Conservation (phyloP, 2,888 invertebrate genomes). For the Philaethria dido region DNA sequence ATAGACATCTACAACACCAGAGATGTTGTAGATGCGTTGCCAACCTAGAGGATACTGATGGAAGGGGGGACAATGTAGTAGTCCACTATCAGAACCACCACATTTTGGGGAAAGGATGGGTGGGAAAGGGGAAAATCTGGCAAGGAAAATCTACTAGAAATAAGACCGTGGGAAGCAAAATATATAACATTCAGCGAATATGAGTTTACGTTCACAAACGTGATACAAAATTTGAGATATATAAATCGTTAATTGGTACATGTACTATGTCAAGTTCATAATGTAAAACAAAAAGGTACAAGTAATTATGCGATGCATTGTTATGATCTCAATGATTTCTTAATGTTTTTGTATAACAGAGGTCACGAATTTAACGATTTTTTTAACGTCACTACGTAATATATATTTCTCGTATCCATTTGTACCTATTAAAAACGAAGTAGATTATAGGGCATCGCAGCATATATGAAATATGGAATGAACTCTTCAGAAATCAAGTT, state of each 20-base stretch:
- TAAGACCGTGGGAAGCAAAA: slow-evolving; percentile 20
- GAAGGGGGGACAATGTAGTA: too few relatives aligned
- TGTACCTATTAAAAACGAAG: too few relatives aligned
- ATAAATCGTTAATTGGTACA: slow-evolving; percentile 13
- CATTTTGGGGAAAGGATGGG: too few relatives aligned
- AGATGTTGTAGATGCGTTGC: too few relatives aligned
- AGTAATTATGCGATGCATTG: slow-evolving; percentile 2
- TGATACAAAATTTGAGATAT: slow-evolving; percentile 5
- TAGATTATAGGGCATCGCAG: too few relatives aligned
- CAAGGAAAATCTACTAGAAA: slow-evolving; percentile 5
- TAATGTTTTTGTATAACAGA: background rate
- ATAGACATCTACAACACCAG: too few relatives aligned
- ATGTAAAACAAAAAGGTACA: slow-evolving; percentile 1
- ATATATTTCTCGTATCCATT: background rate
- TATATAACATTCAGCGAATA: background rate
- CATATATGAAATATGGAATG: background rate
- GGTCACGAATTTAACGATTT: background rate
- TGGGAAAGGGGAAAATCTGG: too few relatives aligned
- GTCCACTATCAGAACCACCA: too few relatives aligned
- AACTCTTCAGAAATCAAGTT: too few relatives aligned
- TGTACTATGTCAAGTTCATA: slow-evolving; percentile 26
- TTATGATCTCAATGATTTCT: background rate
- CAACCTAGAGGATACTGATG: too few relatives aligned
- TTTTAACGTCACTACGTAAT: background rate
- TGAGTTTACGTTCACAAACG: slow-evolving; percentile 1